Evolutionary conservation across 2,113 vertebrate species (phyloP), one percentile per base, ranked within the genome.

Genomic region (Falco punctatus): DNA sequence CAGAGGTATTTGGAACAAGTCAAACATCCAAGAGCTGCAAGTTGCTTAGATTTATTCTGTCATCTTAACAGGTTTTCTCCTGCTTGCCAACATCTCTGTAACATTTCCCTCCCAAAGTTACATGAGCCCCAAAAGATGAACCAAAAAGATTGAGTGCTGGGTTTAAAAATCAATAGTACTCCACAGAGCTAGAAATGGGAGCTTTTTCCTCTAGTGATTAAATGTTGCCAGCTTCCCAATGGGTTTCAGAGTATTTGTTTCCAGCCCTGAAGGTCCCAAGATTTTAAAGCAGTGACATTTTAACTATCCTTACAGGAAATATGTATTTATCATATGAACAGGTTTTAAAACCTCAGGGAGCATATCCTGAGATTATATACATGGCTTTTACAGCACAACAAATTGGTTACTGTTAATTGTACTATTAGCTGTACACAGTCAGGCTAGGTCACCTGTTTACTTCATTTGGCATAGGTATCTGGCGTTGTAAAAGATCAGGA

Each of bases 281-380:
- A 70, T 51, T 83, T 93, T 58, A 75, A 91, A 86, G 62, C 54
- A 79, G 73, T 52, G 52, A 71, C 28, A 75, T 83, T 90, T 93
- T 54, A 88, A 85, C 44, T 44, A 4, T 77, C 74, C 84, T 91
- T 92, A 81, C 69, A 86, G 80, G 77, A 96, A 94, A 96, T 10
- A 11, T 9, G 3, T 81, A 91, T 93, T 93, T 92, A 67, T 86
- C 69, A 81, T 46, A 55, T 2, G 12, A 59, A 42, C 27, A 90
- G 51, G 38, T 66, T 92, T 92, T 77, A 67, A 88, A 93, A 73
- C 54, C 81, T 82, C 28, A 6, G 71, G 54, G 49, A 96, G 49
- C 24, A 15, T 51, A 58, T 49, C 23, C 65, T 67, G 28, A 58
- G 67, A 81, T 69, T 7, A 79, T 69, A 52, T 42, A 54, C 23